Base-by-base conservation (phyloP, 2,113 vertebrate species). In the Cyanoliseus patagonus region DNA sequence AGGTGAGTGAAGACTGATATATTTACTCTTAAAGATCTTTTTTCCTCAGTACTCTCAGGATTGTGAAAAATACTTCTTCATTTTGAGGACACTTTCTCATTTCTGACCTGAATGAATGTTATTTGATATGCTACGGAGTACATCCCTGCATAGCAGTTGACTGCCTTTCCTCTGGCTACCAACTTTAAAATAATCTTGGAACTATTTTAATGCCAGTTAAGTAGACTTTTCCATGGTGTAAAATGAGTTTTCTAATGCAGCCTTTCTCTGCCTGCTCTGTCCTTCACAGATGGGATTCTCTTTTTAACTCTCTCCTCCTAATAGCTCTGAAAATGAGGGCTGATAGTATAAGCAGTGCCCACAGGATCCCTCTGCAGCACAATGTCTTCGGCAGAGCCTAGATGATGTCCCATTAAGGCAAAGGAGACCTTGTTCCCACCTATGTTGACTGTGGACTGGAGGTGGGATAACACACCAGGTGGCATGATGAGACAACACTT, bases 111-210 rank as follows among this genome's bases (percentile, higher is more conserved):
- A n/a, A 49, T 41, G 52, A 41, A 47, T 1, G 0, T 16, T 57
- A 13, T 5, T 41, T 30, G 57, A 70, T 66, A 57, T 44, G 57
- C 22, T 59, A 20, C 0, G 3, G 25, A 70, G 13, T 0, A 1
- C 44, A 28, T 46, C 49, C 67, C 51, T 44, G 42, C 42, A 27
- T 5, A 51, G 27, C 31, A 44, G 11, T 13, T 62, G 35, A 16
- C 15, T 55, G 18, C 31, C 35, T 53, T 68, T 41, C 39, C 13
- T 74, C 46, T 67, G 73, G 46, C 27, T 62, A 33, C 25, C 33
- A 28, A 17, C 22, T 25, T 66, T 42, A 62, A 67, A 62, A 62
- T 49, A 16, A n/a, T 9, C 61, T 49, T 37, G 31, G 11, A 61
- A 53, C 18, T 33, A n/a, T n/a, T 68, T 89, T 69, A 63, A 37